Percentiles rank a stretch among this genome's conserved stretches.
These are phyloP conservation scores for Heterodera carotae DNA, from an alignment of 1,140 invertebrate species.

Conservation along the genomic window DNA sequence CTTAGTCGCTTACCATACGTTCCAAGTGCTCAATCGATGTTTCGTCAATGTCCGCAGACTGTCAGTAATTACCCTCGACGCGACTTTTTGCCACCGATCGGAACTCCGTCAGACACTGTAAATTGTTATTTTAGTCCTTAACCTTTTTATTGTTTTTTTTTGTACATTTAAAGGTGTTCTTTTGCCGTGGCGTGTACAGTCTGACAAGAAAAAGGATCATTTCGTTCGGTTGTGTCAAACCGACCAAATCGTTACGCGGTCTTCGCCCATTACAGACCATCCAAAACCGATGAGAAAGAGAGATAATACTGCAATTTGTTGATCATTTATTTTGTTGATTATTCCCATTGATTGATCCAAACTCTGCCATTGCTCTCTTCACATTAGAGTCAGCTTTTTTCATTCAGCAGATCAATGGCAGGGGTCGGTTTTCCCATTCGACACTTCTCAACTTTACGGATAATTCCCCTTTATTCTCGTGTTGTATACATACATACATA, in stretches of 20 bases:
- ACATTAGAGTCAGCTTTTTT: too few species aligned
- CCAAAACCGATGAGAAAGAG: neutral
- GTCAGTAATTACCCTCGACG: neutral
- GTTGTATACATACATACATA: too few species aligned
- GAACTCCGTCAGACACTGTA: neutral
- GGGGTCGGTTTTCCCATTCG: too few species aligned
- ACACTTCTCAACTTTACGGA: too few species aligned
- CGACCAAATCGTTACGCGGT: neutral
- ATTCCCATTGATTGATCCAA: too few species aligned
- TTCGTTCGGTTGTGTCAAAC: neutral
- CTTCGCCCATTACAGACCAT: neutral
- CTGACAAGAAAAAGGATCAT: neutral
- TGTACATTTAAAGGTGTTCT: neutral
- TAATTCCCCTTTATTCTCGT: too few species aligned
- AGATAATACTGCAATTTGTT: neutral
- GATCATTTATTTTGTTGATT: too few species aligned
- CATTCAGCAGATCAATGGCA: too few species aligned
- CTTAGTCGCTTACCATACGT: neutral
- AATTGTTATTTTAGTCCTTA: neutral
- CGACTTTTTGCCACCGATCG: neutral
- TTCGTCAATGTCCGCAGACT: neutral
- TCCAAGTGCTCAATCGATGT: neutral
- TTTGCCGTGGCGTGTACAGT: constrained; percentile 8
- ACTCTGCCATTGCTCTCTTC: too few species aligned
- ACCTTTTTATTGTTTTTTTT: neutral